A percentile compares a stretch with the other conserved stretches of the same genome.
phyloP scores from a whole-genome alignment of 2,888 invertebrate genomes.

The Idaea biselata region DNA sequence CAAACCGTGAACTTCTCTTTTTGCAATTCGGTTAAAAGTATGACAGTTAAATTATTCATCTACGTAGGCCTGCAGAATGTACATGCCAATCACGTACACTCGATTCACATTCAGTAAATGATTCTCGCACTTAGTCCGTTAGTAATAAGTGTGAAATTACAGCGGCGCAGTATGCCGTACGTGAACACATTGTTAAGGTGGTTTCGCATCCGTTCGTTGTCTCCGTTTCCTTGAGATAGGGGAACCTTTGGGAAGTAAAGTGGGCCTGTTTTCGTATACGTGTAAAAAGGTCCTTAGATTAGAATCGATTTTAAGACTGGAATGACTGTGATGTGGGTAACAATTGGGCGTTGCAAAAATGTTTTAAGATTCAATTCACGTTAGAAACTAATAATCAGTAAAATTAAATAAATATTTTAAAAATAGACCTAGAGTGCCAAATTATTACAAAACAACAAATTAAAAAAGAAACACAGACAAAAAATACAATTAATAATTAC shows the following conservation, averaged over 20 bases:
- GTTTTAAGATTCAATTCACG: background rate
- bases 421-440: too few relatives aligned
- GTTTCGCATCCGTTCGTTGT: slow-evolving; percentile 39
- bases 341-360: background rate
- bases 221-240: slow-evolving; percentile 41
- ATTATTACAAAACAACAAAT: too few relatives aligned
- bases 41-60: background rate
- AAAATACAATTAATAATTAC: too few relatives aligned
- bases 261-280: slow-evolving; percentile 3
- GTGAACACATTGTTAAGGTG: slow-evolving; percentile 20
- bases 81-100: background rate
- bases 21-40: background rate
- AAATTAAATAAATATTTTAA: too few relatives aligned
- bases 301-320: background rate
- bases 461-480: too few relatives aligned
- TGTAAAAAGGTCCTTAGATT: slow-evolving; percentile 1
- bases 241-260: slow-evolving; percentile 14
- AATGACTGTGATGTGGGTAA: background rate
- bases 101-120: background rate
- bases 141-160: slow-evolving; percentile 1
- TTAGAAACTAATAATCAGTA: background rate
- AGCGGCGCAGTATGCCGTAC: slow-evolving; percentile 9
- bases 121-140: background rate
- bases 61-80: background rate
- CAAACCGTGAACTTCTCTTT: background rate